A percentile compares a stretch with the other conserved stretches of the same genome.
Conservation (phyloP, 2,797 vertebrate genomes). For the Linurgus olivaceus region DNA sequence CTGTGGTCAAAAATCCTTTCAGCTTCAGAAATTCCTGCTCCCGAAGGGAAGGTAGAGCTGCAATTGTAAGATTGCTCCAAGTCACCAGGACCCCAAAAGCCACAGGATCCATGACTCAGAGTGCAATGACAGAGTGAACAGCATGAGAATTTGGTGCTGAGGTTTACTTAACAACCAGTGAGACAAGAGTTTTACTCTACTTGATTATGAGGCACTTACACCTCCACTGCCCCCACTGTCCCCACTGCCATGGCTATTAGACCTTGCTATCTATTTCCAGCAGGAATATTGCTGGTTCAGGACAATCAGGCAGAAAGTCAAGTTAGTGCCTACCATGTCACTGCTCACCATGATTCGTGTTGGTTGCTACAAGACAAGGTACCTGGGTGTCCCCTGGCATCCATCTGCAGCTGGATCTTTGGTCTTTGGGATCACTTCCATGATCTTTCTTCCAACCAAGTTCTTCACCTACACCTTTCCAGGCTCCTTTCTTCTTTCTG, state of each 20-base stretch:
- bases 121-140: background rate
- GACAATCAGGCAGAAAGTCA: background rate
- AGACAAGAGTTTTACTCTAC: background rate
- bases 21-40: background rate
- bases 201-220: background rate
- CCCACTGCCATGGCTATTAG: background rate
- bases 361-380: background rate
- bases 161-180: background rate
- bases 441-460: background rate
- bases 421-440: background rate
- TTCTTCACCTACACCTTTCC: background rate
- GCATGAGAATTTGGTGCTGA: background rate
- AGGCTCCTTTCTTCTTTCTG: background rate
- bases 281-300: background rate
- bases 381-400: background rate
- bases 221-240: background rate
- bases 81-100: background rate
- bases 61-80: background rate
- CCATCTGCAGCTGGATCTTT: background rate
- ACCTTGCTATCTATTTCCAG: background rate
- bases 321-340: background rate
- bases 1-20: background rate
- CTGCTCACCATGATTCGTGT: background rate
- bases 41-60: background rate
- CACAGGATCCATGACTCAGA: background rate